These are phyloP conservation scores for Phycodurus eques DNA, from an alignment of 2,113 vertebrate genomes.

Conservation along the genomic window DNA sequence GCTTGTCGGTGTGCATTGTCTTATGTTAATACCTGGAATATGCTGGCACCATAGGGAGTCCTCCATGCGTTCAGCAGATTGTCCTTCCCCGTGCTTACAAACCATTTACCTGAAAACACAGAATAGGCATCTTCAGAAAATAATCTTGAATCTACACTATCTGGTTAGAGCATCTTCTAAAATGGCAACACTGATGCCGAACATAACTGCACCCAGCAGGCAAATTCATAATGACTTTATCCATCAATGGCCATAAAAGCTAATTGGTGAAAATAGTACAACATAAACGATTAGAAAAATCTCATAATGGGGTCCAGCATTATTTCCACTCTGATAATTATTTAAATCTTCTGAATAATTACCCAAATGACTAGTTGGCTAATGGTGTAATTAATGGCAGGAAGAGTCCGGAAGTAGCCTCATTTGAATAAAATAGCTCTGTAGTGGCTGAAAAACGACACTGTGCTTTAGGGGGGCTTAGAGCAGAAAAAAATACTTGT, in stretches of 20 bases:
- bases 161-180: background rate
- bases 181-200: background rate
- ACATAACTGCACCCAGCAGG: background rate
- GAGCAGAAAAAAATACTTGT: constrained; percentile 28
- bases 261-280: constrained; percentile 8
- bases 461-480: constrained; percentile 33
- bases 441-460: constrained; percentile 27
- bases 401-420: constrained; percentile 35
- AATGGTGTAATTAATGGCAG: constrained; percentile 62
- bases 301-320: constrained; percentile 33
- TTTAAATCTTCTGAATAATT: constrained; percentile 63
- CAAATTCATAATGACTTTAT: constrained; percentile 13
- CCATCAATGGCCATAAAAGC: constrained; percentile 27
- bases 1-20: background rate
- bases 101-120: constrained; percentile 88
- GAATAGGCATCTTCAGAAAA: constrained; percentile 19
- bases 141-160: background rate
- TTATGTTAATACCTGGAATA: constrained; percentile 85
- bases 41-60: constrained; percentile 95
- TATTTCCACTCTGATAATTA: constrained; percentile 53
- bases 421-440: constrained; percentile 45
- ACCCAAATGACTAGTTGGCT: constrained; percentile 49
- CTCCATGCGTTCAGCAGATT: constrained; percentile 97
- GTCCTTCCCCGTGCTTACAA: constrained; percentile 97
- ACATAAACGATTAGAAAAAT: constrained; percentile 39